A percentile compares a stretch with the other conserved stretches of the same genome.
Conservation (phyloP, 1,140 invertebrate genomes). For the Pogonognathellus flavescens region DNA sequence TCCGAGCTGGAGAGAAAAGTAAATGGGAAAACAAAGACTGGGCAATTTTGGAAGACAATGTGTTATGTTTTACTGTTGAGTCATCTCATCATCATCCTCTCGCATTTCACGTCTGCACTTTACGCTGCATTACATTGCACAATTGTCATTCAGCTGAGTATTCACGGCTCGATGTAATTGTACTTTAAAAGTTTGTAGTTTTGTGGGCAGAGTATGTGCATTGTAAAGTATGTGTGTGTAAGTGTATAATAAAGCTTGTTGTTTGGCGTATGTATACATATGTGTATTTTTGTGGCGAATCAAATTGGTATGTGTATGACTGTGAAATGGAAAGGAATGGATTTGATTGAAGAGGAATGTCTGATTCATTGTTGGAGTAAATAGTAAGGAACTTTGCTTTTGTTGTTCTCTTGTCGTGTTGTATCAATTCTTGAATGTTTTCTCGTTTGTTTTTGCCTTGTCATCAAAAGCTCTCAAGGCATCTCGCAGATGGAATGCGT, state of each 20-base stretch:
- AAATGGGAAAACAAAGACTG: constrained; percentile 17
- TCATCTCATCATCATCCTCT: not conserved
- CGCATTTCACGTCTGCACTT: not conserved
- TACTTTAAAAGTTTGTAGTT: not conserved
- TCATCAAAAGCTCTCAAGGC: not conserved
- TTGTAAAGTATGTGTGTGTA: not conserved
- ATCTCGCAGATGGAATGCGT: too few relatives aligned
- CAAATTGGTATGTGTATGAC: too few relatives aligned
- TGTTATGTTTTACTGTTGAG: not conserved
- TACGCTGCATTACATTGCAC: not conserved
- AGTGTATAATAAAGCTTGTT: not conserved
- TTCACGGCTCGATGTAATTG: not conserved
- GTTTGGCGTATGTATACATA: too few relatives aligned
- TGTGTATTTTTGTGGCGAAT: not conserved
- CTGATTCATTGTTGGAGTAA: constrained; percentile 21
- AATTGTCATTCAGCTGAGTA: not conserved
- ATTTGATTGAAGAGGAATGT: constrained; percentile 39
- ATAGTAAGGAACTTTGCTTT: constrained; percentile 12
- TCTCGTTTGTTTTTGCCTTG: constrained; percentile 36
- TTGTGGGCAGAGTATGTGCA: not conserved
- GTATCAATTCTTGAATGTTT: constrained; percentile 21
- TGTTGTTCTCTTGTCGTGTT: constrained; percentile 20
- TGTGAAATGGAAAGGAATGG: not conserved
- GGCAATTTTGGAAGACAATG: constrained; percentile 32
- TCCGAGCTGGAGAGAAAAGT: not conserved